Percentiles rank a stretch among this genome's conserved stretches.
These are phyloP conservation scores for Antheraea yamamai DNA, from an alignment of 2,888 invertebrate genomes.

Conservation along the genomic window DNA sequence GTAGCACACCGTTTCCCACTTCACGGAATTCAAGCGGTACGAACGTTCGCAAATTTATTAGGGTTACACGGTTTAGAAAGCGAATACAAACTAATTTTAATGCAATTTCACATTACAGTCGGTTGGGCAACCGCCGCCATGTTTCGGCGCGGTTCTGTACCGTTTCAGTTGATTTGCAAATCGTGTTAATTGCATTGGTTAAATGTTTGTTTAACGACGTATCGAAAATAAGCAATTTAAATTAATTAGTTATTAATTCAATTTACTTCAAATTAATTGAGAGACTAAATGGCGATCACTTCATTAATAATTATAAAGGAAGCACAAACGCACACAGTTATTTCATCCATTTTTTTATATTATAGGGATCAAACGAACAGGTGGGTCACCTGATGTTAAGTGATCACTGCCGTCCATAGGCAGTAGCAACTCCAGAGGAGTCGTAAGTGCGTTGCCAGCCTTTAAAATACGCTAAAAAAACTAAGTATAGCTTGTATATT, in stretches of 20 bases:
- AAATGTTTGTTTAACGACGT: slow-evolving; percentile 6
- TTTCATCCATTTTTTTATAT: too few relatives aligned
- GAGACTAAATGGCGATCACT: not conserved
- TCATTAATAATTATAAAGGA: not conserved
- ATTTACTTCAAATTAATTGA: not conserved
- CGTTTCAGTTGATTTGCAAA: slow-evolving; percentile 13
- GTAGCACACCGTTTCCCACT: not conserved
- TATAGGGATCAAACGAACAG: too few relatives aligned
- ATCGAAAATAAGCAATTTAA: not conserved
- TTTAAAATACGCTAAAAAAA: too few relatives aligned
- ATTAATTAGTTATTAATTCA: not conserved
- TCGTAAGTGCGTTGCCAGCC: too few relatives aligned
- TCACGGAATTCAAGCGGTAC: not conserved
- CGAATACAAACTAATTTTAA: slow-evolving; percentile 27
- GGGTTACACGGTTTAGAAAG: slow-evolving; percentile 30
- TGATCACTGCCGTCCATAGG: too few relatives aligned
- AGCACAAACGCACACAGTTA: too few relatives aligned
- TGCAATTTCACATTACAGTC: slow-evolving; percentile 23
- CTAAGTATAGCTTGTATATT: too few relatives aligned
- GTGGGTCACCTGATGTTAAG: too few relatives aligned
- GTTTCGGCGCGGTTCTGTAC: slow-evolving; percentile 5
- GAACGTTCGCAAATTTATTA: slow-evolving; percentile 23
- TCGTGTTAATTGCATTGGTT: slow-evolving; percentile 7
- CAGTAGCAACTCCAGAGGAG: too few relatives aligned
- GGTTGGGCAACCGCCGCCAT: slow-evolving; percentile 20